Evolutionary conservation across 2,888 invertebrate genomes (phyloP), one percentile per base, ranked within the genome.

Genomic region (Volucella inanis): DNA sequence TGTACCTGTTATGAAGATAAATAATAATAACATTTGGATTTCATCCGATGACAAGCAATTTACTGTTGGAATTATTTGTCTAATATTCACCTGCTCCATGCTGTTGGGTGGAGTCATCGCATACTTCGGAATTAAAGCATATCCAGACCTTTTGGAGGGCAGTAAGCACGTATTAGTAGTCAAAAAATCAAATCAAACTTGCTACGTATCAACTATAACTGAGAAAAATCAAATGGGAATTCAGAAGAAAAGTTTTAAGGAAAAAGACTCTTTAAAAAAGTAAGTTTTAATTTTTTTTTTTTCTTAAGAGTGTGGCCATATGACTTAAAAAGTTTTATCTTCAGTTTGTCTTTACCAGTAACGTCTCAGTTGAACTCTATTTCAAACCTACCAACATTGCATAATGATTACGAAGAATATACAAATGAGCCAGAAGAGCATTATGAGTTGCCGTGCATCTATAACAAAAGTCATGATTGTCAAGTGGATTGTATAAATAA

Each of bases 121-220:
- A 0, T 91, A 90, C 65, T 87, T 90, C 14, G 88, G 90, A 9
- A 88, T 91, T 0, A 90, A 89, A 71, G 82, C 88, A 0, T 90
- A 89, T 83, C 91, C 91, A 0, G 88, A 90, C 80, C 84, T 91
- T 0, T 74, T 91, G 52, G 89, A 90, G 52, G 91, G 91, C 1
- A 91, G 90, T 0, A 90, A 89, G 14, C 89, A 90, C 76, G 89
- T 90, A 0, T 38, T 90, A 41, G 88, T 90, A 0, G 89, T 91
- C 2, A 90, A 90, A 61, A 89, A 90, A 68, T 87, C 89, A 0
- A 89, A 89, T 11, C 87, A 87, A 54, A 87, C 88, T 0, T 89
- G 88, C 39, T 88, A 88, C 68, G 77, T 90, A 0, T 88, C 90
- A 41, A 90, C 90, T 0, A 90, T 91, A 65, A 79, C 83, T 4